Evolutionary conservation across 1,140 invertebrate genomes (phyloP), one percentile per base, ranked within the genome.

Genomic region (Lethrus apterus): DNA sequence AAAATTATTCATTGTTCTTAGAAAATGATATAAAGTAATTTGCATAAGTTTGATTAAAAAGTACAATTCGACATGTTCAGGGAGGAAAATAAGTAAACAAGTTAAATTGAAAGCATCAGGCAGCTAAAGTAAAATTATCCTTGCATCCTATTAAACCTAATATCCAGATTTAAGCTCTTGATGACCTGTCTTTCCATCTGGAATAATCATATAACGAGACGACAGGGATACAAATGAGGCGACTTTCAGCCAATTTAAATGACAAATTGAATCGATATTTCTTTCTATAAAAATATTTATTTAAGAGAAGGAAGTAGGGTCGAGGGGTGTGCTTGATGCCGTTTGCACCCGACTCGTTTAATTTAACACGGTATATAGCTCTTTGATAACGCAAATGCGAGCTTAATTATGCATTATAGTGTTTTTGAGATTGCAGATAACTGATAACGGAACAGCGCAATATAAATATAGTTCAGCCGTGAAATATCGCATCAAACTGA

Each of bases 211-310:
- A 62, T 63, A 65, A 65, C 59, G 53, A 59, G 63, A 57, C 58
- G 63, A 63, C 63, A 63, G 60, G 50, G 49, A 58, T 60, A 64
- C 53, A 62, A 63, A 65, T 60, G 63, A 58, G 59, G 57, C 60
- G 59, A 65, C 61, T 63, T 62, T 57, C 52, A 58, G 58, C 63
- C 63, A 65, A 65, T 65, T 65, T 65, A 59, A 59, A 59, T 65
- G 63, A 65, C 55, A 60, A 63, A 65, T 62, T 59, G 63, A 51
- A 60, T 59, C 63, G 50, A 65, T 65, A 65, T 65, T 65, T 65
- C 61, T 62, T 63, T 60, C 58, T 62, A 62, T 62, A 62, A 63
- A 64, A 62, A 63, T 65, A 62, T 65, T 65, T 65, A 65, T 65
- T 63, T 54, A 63, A 62, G 38, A 26, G 38, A 41, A 23, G 38